These are phyloP conservation scores for Seriola rivoliana DNA, from an alignment of 2,113 vertebrate species.

Conservation along the genomic window DNA sequence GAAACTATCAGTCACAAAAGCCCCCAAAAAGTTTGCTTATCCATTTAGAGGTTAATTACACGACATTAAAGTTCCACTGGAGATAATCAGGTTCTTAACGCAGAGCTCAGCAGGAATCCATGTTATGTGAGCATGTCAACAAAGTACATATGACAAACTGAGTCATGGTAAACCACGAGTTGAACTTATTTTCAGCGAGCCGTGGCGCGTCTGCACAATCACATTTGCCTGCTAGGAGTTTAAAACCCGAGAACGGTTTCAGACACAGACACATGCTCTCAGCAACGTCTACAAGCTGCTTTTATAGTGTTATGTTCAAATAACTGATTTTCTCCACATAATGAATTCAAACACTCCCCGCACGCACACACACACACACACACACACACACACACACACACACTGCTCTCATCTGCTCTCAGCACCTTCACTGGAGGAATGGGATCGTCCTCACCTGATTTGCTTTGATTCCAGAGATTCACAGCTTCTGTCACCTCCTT, in stretches of 20 bases:
- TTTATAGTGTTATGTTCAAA: constrained; percentile 18
- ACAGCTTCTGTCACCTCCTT: not conserved
- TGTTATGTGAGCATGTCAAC: constrained; percentile 45
- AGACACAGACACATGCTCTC: constrained; percentile 16
- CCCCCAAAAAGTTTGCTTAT: constrained; percentile 6
- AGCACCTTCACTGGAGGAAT: not conserved
- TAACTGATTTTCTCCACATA: constrained; percentile 33
- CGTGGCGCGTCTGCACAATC: constrained; percentile 53
- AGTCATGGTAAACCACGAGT: constrained; percentile 68
- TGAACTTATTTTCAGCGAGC: constrained; percentile 62
- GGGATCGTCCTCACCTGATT: constrained; percentile 32
- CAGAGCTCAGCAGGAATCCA: constrained; percentile 8
- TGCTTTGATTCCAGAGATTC: constrained; percentile 38
- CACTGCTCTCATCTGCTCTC: constrained; percentile 1
- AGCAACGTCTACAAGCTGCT: constrained; percentile 13
- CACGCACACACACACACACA: constrained; percentile 1
- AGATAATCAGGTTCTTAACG: not conserved
- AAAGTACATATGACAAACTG: constrained; percentile 50
- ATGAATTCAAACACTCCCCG: constrained; percentile 22
- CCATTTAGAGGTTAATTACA: constrained; percentile 8
- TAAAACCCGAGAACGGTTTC: constrained; percentile 46
- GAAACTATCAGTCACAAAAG: not conserved
- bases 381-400: not conserved
- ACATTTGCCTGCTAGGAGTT: constrained; percentile 56
- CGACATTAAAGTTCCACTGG: constrained; percentile 27